phyloP scores from a whole-genome alignment of 2,888 invertebrate genomes.

The Invenusta paracnida region DNA sequence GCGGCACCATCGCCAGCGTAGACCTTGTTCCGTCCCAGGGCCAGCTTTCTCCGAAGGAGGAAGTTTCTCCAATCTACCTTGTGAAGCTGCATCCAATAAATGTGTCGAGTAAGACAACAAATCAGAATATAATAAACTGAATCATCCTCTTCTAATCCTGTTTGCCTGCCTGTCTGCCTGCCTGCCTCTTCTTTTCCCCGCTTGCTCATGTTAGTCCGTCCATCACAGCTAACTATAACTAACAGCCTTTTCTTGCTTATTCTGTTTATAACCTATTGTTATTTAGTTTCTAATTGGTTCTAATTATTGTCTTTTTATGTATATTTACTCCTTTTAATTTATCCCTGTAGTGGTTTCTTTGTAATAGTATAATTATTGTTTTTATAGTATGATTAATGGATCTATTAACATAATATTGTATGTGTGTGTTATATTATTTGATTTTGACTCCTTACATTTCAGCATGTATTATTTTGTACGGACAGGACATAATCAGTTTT shows the following conservation, averaged over 20 bases:
- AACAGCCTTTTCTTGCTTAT: too few relatives aligned
- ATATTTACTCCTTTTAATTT: not conserved
- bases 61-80: not conserved
- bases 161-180: not conserved
- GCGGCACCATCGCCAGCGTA: not conserved
- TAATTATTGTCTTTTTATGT: not conserved
- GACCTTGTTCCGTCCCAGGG: not conserved
- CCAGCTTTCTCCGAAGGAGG: not conserved
- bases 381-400: not conserved
- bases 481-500: not conserved
- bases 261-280: too few relatives aligned
- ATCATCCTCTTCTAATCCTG: too few relatives aligned
- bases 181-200: not conserved
- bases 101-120: constrained; percentile 20
- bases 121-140: too few relatives aligned
- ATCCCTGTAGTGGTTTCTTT: not conserved
- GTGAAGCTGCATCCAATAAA: constrained; percentile 19
- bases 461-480: not conserved
- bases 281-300: not conserved
- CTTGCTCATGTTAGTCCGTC: not conserved
- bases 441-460: not conserved
- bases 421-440: not conserved
- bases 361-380: not conserved
- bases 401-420: too few relatives aligned
- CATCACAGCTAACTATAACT: too few relatives aligned